Conservation (phyloP, 2,888 invertebrate species). For the Plagodis dolabraria region DNA sequence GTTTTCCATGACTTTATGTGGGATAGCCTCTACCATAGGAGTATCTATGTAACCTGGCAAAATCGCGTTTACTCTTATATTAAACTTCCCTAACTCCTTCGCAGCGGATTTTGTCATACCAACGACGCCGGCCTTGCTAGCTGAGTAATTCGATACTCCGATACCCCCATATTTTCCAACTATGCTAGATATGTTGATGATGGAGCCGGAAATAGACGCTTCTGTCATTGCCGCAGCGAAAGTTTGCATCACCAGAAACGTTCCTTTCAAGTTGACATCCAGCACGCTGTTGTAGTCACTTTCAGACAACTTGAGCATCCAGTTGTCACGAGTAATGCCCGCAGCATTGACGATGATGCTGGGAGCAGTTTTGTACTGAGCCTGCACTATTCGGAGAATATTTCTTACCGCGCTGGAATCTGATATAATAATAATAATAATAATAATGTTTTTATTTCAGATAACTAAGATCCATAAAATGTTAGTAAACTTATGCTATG, state of each 20-base stretch:
- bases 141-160: conserved; percentile 93
- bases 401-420: conserved; percentile 85
- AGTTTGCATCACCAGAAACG: conserved; percentile 92
- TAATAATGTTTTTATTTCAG: no score
- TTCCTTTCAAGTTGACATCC: conserved; percentile 95
- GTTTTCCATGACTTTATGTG: no score
- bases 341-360: conserved; percentile 95
- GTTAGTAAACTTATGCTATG: no score
- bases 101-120: conserved; percentile 94
- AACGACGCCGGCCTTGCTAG: conserved; percentile 96
- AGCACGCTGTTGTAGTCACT: conserved; percentile 93
- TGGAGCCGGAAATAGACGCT: conserved; percentile 87
- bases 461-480: no score
- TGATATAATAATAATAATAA: no score
- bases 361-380: conserved; percentile 88
- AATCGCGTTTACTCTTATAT: no score
- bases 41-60: no score
- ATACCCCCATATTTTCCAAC: conserved; percentile 94
- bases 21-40: no score
- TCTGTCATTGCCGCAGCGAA: conserved; percentile 91
- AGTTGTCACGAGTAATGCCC: conserved; percentile 94
- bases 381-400: conserved; percentile 82
- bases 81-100: conserved; percentile 92
- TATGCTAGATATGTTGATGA: conserved; percentile 95
- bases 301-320: conserved; percentile 92